phyloP scores from a whole-genome alignment of 2,113 vertebrate species.

The Bucco capensis region DNA sequence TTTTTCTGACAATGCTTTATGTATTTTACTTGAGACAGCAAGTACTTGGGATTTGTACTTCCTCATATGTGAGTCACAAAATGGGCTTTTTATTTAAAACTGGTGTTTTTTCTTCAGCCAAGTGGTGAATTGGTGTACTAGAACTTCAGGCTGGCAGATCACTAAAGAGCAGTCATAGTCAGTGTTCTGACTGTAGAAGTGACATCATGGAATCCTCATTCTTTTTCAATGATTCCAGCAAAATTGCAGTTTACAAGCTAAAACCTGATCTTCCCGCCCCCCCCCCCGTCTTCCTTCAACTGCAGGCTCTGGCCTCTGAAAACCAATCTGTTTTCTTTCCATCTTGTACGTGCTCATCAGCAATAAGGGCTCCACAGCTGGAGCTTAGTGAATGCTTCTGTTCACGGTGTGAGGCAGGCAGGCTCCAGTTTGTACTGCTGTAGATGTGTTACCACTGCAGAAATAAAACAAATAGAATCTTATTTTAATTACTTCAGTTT shows the following conservation, averaged over 20 bases:
- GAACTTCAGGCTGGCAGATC: neutral
- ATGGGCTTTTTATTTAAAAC: conserved; percentile 39
- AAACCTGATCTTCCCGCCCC: neutral
- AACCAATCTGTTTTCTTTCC: neutral
- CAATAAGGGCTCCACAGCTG: neutral
- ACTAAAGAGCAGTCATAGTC: neutral
- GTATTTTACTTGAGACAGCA: neutral
- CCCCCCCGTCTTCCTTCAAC: neutral
- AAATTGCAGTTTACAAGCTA: neutral
- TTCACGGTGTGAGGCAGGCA: neutral
- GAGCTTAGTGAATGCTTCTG: neutral
- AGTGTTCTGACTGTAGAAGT: neutral
- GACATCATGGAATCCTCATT: neutral
- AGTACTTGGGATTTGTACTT: neutral
- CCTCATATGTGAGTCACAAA: neutral
- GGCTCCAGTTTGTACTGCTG: neutral
- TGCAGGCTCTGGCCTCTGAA: neutral
- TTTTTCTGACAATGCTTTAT: conserved; percentile 11
- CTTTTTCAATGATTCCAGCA: neutral
- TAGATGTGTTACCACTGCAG: neutral
- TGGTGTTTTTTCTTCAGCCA: neutral
- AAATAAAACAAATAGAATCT: neutral
- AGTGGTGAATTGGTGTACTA: neutral
- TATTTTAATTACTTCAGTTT: neutral
- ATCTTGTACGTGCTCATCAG: neutral